phyloP scores from a whole-genome alignment of 1,140 invertebrate genomes.

The Bombyx mandarina region DNA sequence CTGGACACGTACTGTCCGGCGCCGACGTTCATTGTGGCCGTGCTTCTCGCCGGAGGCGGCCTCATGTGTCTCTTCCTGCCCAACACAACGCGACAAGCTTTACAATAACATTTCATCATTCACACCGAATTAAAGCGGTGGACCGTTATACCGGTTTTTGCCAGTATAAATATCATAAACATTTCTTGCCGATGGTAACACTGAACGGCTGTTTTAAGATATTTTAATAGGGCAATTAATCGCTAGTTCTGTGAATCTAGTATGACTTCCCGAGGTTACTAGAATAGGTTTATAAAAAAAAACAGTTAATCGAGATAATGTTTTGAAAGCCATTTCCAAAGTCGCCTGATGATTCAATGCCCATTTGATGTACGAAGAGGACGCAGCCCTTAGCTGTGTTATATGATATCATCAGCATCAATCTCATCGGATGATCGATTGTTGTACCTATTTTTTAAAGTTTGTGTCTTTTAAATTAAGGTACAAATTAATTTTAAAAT shows the following conservation, averaged over 20 bases:
- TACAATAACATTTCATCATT: constrained; percentile 32
- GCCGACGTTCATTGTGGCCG: constrained; percentile 88
- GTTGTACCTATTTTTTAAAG: constrained; percentile 16
- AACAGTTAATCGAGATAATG: too few relatives aligned
- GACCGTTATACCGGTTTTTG: background rate
- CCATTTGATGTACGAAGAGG: too few relatives aligned
- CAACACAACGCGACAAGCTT: constrained; percentile 86
- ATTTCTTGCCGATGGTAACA: too few relatives aligned
- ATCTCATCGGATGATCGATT: constrained; percentile 17
- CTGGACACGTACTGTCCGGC: constrained; percentile 87
- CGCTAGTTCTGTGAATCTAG: too few relatives aligned
- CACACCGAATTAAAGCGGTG: constrained; percentile 4
- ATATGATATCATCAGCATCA: background rate
- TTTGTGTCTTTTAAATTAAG: constrained; percentile 13
- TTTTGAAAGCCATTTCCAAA: too few relatives aligned
- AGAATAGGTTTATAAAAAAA: too few relatives aligned
- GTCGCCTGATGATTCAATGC: too few relatives aligned
- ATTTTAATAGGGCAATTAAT: too few relatives aligned
- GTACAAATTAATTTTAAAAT: constrained; percentile 13
- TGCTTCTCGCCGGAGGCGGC: constrained; percentile 84
- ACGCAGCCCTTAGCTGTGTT: too few relatives aligned
- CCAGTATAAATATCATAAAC: too few relatives aligned
- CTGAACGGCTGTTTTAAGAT: too few relatives aligned
- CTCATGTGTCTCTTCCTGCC: constrained; percentile 87
- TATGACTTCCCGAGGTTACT: too few relatives aligned